phyloP scores from a whole-genome alignment of 2,113 vertebrate genomes.

The Struthidea cinerea region DNA sequence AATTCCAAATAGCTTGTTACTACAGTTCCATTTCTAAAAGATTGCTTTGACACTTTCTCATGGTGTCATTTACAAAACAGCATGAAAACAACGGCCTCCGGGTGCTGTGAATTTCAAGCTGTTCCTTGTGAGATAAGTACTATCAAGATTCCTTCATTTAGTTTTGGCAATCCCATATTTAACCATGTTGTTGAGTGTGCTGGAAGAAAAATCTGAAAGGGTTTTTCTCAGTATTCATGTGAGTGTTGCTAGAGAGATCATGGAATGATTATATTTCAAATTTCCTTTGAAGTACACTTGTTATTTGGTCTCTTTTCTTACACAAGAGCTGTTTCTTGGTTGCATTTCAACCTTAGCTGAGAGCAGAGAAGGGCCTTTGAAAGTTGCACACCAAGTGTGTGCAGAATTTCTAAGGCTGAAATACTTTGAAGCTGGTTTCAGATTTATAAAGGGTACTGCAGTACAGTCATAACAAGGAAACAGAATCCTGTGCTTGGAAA shows the following conservation, averaged over 20 bases:
- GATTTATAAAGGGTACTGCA: not conserved
- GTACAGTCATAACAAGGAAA: not conserved
- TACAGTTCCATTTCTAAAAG: conserved; percentile 2
- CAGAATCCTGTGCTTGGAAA: not conserved
- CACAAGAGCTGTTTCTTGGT: not conserved
- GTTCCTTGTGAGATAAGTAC: conserved; percentile 12
- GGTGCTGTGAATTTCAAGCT: conserved; percentile 30
- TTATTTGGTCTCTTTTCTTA: not conserved
- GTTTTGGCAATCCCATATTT: conserved; percentile 28
- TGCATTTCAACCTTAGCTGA: not conserved
- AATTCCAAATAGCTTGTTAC: not conserved
- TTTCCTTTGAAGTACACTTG: not conserved
- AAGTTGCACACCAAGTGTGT: not conserved
- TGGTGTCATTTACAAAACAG: conserved; percentile 25
- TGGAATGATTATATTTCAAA: not conserved
- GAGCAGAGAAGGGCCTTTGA: not conserved
- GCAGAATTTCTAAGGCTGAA: not conserved
- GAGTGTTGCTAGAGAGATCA: not conserved
- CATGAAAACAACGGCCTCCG: conserved; percentile 15
- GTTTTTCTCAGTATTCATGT: conserved; percentile 11
- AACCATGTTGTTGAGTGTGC: not conserved
- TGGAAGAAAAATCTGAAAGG: conserved; percentile 18
- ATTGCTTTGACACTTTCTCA: not conserved
- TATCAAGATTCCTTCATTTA: conserved; percentile 22
- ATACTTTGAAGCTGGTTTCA: not conserved